Evolutionary conservation across 2,113 vertebrate species (phyloP).

Genomic region (Oostethus manadensis): DNA sequence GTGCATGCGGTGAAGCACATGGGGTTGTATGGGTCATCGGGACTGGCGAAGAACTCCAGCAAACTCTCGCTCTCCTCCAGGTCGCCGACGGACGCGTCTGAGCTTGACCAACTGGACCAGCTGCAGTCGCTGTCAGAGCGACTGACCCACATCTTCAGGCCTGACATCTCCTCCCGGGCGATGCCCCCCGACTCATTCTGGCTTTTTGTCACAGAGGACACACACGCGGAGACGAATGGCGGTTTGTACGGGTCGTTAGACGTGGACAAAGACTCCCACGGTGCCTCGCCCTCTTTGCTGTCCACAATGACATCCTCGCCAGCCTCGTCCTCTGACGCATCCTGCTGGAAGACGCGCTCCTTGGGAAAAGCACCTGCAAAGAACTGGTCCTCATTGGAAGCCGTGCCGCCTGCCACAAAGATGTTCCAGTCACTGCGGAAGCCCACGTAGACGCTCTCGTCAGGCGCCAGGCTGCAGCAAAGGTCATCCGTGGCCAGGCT

Average conservation of each 20-base stretch:
- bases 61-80: conserved; percentile 65
- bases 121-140: conserved; percentile 69
- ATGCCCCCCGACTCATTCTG: conserved; percentile 3
- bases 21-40: conserved; percentile 71
- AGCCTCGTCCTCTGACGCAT: conserved; percentile 54
- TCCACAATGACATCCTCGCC: conserved; percentile 61
- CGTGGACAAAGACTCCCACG: conserved; percentile 64
- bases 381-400: conserved; percentile 24
- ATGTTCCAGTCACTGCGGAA: conserved; percentile 68
- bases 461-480: conserved; percentile 69
- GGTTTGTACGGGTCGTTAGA: conserved; percentile 65
- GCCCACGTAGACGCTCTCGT: conserved; percentile 60
- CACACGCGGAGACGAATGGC: conserved; percentile 65
- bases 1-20: conserved; percentile 67
- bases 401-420: conserved; percentile 50
- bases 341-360: conserved; percentile 20
- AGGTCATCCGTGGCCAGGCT: conserved; percentile 66
- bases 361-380: conserved; percentile 20
- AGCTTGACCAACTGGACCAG: conserved; percentile 70
- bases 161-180: conserved; percentile 20
- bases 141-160: conserved; percentile 42
- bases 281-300: conserved; percentile 50
- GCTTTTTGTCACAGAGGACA: conserved; percentile 43
- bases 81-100: conserved; percentile 56
- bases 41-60: conserved; percentile 66